Evolutionary conservation across 2,797 vertebrate genomes (phyloP), one percentile per base, ranked within the genome.

Genomic region (Cynopterus sphinx): DNA sequence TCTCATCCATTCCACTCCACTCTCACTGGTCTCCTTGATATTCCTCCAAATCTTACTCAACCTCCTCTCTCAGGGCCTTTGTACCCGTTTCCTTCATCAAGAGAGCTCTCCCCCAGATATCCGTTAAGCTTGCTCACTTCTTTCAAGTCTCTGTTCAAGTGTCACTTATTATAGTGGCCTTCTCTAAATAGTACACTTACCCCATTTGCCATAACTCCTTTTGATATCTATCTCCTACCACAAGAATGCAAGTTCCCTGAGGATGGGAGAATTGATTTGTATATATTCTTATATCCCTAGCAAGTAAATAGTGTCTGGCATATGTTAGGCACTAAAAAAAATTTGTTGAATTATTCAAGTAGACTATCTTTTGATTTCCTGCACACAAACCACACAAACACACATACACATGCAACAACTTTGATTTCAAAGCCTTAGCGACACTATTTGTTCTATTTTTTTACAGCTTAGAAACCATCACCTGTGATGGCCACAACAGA

Each of bases 401-500:
- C 24, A 77, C 46, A 95, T 22, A 51, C 9, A 85, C 28, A 71
- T 41, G 16, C n/a, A 83, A 74, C 49, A 90, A 79, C 68, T 87
- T 79, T 87, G 19, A 92, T 83, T 83, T 95, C 43, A 87, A 87
- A 94, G 41, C 59, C 63, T 49, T 77, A 36, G n/a, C 89, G 93
- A 83, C 28, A 96, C 57, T 86, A 70, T 88, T 77, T 81, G 3
- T 77, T 81, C 8, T 71, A 49, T 39, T 87, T 84, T 84, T 79
- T 70, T 39, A 91, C n/a, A 82, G 22, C 87, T 91, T 96, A 26
- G 67, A n/a, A 94, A 90, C 92, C 49, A 86, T 75, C 68, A 88
- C 87, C 57, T 90, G 57, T 59, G 74, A 92, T 55, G 21, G 49
- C 57, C 89, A 90, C 75, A 88, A 90, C 41, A 96, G 24, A 97